Evolutionary conservation across 2,888 invertebrate species (phyloP), one percentile per base, ranked within the genome.

Genomic region (Drosophila flavopinicola): DNA sequence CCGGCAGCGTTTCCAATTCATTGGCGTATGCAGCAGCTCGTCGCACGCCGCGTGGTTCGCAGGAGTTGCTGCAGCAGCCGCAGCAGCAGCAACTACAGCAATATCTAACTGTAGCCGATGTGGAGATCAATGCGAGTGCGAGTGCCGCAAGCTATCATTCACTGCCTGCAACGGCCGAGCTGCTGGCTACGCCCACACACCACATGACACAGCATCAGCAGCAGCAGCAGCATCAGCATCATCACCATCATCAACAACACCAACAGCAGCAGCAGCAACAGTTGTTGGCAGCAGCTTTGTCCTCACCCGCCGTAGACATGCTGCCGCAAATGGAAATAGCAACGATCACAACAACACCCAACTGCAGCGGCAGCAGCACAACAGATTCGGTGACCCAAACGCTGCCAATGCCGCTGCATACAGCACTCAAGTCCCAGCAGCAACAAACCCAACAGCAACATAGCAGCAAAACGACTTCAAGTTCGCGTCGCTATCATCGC

Each of bases 401-500:
- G 13, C 65, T 72, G n/a, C 88, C 87, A 24, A 56, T 88, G 54
- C 82, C 88, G 10, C 15, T 78, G 47, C 85, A 85, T 17, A 67
- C 66, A 3, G 48, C 73, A 6, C 57, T 77, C 0, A 82, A 88
- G 24, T 66, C 66, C 0, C 75, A 78, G 58, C 82, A 58, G 5
- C 78, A 79, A 44, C 49, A 48, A 10, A 44, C 45, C 2, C 37
- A 65, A 6, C 71, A 56, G 3, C 66, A 32, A 20, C 77, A 51
- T 30, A 77, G 71, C 49, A 82, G 67, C 42, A 91, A 90, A 67
- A 90, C 90, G 4, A 89, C 91, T 2, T 89, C 91, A 1, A 88
- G 90, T 6, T 87, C 91, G 3, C 88, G 91, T 13, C 90, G 91
- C 49, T 90, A 90, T 74, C 91, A 91, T 87, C 90, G 91, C 38